Percentiles rank a stretch among this genome's conserved stretches.
Conservation (phyloP, 2,888 invertebrate genomes). For the Elmis aenea region DNA sequence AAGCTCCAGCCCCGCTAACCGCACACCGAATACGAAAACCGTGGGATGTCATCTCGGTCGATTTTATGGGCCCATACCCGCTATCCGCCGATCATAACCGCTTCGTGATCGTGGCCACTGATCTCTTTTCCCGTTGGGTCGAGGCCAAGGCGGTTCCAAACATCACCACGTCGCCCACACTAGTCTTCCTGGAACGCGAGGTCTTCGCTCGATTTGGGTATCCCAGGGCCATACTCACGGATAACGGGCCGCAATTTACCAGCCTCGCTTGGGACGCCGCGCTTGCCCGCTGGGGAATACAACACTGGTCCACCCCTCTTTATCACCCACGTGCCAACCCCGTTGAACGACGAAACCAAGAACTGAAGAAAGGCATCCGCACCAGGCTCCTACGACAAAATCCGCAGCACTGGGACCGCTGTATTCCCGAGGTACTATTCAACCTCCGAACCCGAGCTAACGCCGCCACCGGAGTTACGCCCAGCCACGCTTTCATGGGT, state of each 20-base stretch:
- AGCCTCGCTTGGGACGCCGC: conserved; percentile 7
- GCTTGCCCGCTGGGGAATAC: conserved; percentile 12
- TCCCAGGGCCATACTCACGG: too few species aligned
- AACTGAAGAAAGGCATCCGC: conserved; percentile 24
- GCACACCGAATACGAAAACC: not conserved
- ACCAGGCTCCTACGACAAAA: too few species aligned
- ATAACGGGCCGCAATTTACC: conserved; percentile 14
- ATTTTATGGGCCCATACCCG: too few species aligned
- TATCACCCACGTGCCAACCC: conserved; percentile 27
- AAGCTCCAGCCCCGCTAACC: not conserved
- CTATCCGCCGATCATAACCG: not conserved
- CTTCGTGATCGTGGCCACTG: not conserved
- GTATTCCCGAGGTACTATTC: conserved; percentile 6
- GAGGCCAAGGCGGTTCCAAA: too few species aligned
- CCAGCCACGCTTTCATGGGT: too few species aligned
- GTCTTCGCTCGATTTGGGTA: conserved; percentile 7
- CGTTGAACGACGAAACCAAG: conserved; percentile 25
- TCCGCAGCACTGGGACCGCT: conserved; percentile 8
- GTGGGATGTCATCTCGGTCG: too few species aligned
- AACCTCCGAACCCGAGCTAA: too few species aligned
- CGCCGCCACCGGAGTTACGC: too few species aligned
- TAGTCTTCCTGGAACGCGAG: not conserved
- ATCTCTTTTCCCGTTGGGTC: not conserved
- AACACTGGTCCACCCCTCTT: conserved; percentile 22
- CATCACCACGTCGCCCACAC: not conserved